Base-by-base conservation (phyloP, 2,888 invertebrate genomes). In the Seira musarum region DNA sequence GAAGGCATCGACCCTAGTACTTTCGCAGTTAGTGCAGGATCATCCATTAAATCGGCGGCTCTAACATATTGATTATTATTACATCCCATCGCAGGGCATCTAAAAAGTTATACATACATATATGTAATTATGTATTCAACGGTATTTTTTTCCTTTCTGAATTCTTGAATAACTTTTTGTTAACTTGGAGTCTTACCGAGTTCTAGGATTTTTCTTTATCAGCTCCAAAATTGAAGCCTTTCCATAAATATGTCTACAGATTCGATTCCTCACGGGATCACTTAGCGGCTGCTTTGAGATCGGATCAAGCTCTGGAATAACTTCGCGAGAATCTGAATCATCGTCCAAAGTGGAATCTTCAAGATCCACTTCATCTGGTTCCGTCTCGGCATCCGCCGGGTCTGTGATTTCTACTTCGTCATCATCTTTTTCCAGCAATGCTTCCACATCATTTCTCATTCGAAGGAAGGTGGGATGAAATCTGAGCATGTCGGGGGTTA, bases 251-350 rank as follows among this genome's bases (percentile, higher is more conserved):
- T 81, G 81, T 30, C 67, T 19, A 21, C 81, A 81, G 15, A 63
- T 13, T 21, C 17, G n/a, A 49, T 81, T 81, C 1, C 75, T 24
- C 1, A 71, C 66, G 1, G 81, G 76, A 61, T 81, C 76, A 22
- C 19, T 25, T 53, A 81, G 22, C 0, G 76, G 81, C 25, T 71
- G 65, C 21, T 81, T 81, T 0, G 71, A 19, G 46, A 81, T 81
- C 2, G 81, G 81, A 77, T 81, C 81, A 35, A 81, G 25, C 6
- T 70, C 66, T 13, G 81, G 81, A 53, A 81, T 81, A 6, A 67
- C 63, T 24, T 76, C 71, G 2, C 61, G 25, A 19, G 10, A 1
- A 19, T 57, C 69, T 1, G 24, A 68, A 17, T 72, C 72, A 13
- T 63, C 75, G 5, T 13, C 19, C 8, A 13, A 15, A 13, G 63